Conservation (phyloP, 1,140 invertebrate genomes). For the Zophobas morio region DNA sequence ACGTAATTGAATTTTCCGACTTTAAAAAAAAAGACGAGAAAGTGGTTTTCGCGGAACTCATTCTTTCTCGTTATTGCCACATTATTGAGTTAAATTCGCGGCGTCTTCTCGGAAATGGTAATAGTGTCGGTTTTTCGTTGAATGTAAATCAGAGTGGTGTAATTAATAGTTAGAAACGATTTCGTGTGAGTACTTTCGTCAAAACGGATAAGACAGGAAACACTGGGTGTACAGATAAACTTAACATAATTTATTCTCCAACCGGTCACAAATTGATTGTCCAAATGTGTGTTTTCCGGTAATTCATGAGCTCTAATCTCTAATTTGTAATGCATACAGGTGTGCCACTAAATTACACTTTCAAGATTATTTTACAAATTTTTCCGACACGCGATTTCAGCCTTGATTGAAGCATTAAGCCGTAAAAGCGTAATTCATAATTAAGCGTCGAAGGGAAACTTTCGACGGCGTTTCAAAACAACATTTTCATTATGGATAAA, state of each 20-base stretch:
- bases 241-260: background rate
- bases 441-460: too few species aligned
- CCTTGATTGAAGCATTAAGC: constrained; percentile 13
- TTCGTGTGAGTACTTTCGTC: too few species aligned
- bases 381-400: constrained; percentile 24
- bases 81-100: too few species aligned
- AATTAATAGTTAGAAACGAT: too few species aligned
- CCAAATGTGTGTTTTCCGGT: constrained; percentile 20
- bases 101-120: too few species aligned
- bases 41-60: too few species aligned
- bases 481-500: background rate
- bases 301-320: constrained; percentile 14
- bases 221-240: background rate
- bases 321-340: constrained; percentile 26
- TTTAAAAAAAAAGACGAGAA: too few species aligned
- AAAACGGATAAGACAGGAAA: background rate
- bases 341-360: constrained; percentile 16
- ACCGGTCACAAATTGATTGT: constrained; percentile 1
- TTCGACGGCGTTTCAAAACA: too few species aligned
- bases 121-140: too few species aligned
- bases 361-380: constrained; percentile 18
- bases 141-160: too few species aligned
- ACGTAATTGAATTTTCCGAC: too few species aligned
- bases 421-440: background rate
- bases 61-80: too few species aligned